Base-by-base conservation (phyloP, 2,797 vertebrate genomes). In the Sebastolobus altivelis region DNA sequence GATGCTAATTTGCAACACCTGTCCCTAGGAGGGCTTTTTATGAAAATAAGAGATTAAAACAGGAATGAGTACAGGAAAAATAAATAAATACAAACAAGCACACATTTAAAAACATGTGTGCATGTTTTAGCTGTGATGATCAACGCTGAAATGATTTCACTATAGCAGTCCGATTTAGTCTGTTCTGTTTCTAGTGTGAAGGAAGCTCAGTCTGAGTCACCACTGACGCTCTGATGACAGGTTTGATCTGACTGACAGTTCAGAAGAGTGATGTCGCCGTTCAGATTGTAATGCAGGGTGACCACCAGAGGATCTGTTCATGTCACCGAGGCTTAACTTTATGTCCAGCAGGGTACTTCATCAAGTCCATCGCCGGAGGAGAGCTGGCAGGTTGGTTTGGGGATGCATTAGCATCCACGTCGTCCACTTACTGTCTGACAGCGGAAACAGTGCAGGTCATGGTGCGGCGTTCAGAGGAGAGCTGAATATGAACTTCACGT, bases 371-470 rank as follows among this genome's bases (percentile, higher is more conserved):
- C 11, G 40, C 16, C 2, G 0, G 46, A 35, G 65, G 12, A 35
- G 54, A 46, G 40, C 66, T 75, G 63, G 43, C 52, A 40, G 52
- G 49, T 52, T 33, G 38, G 61, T 77, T 73, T 46, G 35, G 60
- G 37, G 61, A 63, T 37, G 27, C 60, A 61, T 68, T 65, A 79
- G 66, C 40, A 43, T 37, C 46, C 13, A 18, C 14, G 66, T 55
- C 79, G 7, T 74, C 43, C 40, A 46, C 63, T 16, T 31, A 33
- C 8, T 35, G 5, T 59, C 12, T 55, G 43, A 56, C 3, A 14
- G 3, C 31, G 8, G 56, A 35, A 69, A 25, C 3, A 33, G 37
- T 1, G 4, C 3, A 14, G 72, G 52, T 52, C 72, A 8, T 38
- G 40, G 60, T 10, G 18, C 9, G 52, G 52, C 58, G 59, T 59